Base-by-base conservation (phyloP, 1,140 invertebrate species). In the Drosophila oshimai region DNA sequence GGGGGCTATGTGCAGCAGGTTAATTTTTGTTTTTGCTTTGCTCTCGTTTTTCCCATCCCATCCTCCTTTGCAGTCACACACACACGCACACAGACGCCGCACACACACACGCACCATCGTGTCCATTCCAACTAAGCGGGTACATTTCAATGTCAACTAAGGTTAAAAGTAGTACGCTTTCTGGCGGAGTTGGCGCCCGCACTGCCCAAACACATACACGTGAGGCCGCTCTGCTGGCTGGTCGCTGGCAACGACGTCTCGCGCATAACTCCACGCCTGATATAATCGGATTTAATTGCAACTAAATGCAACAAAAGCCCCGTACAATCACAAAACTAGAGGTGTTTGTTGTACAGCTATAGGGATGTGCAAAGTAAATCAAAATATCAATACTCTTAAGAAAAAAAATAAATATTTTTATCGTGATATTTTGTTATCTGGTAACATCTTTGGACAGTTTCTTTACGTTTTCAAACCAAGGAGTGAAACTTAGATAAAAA, bases 101-200 rank as follows among this genome's bases (percentile, higher is more conserved):
- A 36, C 36, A 71, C 41, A 61, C 49, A 39, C 61, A 33, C 42
- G 26, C 39, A 31, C 33, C 75, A 74, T 51, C 74, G 75, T 74
- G 47, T 65, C 61, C 61, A 65, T 60, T 60, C 69, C 74, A 70
- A 68, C 74, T 57, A 81, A 87, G 83, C 81, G 83, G 83, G 76
- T 88, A 86, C 80, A 86, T 87, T 87, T 87, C 81, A 87, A 87
- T 87, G 81, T 87, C 81, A 87, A 87, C 81, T 88, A 87, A 87
- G 81, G 81, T 87, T 87, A 87, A 83, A 83, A 80, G 83, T 74
- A 87, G 80, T 87, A 74, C 77, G 37, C 54, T 65, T 74, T 83
- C 44, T 58, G 46, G 46, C 58, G 65, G 64, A 79, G 75, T 80
- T 80, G 37, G 28, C 44, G 37, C 26, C 33, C 57, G 37, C 22